phyloP scores from a whole-genome alignment of 2,797 vertebrate species.

The Phalanger gymnotis region DNA sequence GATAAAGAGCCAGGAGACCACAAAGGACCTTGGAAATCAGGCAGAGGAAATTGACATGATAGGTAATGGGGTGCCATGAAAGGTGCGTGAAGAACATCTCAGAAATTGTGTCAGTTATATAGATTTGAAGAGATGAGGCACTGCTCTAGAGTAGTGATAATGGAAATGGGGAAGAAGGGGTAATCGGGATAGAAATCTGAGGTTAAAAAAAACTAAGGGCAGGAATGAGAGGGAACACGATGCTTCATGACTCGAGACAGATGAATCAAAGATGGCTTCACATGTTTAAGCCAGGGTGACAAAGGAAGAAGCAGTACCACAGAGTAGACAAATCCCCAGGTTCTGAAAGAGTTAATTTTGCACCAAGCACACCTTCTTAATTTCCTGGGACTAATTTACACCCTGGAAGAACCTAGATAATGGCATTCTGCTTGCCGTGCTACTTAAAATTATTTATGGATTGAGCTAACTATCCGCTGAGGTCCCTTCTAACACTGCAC shows the following conservation, averaged over 20 bases:
- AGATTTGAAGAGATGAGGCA: background rate
- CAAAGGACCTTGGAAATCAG: background rate
- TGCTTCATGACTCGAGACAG: background rate
- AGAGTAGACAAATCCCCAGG: background rate
- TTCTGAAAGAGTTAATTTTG: background rate
- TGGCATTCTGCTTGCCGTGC: background rate
- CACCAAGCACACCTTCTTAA: background rate
- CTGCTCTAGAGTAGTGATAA: background rate
- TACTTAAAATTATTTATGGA: background rate
- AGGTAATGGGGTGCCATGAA: background rate
- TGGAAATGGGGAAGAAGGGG: background rate
- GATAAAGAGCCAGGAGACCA: conserved; percentile 29
- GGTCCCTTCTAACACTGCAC: background rate
- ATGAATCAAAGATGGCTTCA: background rate
- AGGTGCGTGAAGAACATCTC: background rate
- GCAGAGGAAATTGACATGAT: background rate
- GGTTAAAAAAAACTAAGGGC: background rate
- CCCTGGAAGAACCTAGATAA: background rate
- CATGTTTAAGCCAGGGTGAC: background rate
- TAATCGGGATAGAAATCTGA: background rate
- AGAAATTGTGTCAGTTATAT: background rate
- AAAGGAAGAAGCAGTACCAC: background rate
- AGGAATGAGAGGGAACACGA: background rate
- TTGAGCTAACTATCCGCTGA: background rate
- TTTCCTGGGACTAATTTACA: background rate